These are phyloP conservation scores for Ellobium chinense DNA, from an alignment of 2,888 invertebrate species.

Conservation along the genomic window DNA sequence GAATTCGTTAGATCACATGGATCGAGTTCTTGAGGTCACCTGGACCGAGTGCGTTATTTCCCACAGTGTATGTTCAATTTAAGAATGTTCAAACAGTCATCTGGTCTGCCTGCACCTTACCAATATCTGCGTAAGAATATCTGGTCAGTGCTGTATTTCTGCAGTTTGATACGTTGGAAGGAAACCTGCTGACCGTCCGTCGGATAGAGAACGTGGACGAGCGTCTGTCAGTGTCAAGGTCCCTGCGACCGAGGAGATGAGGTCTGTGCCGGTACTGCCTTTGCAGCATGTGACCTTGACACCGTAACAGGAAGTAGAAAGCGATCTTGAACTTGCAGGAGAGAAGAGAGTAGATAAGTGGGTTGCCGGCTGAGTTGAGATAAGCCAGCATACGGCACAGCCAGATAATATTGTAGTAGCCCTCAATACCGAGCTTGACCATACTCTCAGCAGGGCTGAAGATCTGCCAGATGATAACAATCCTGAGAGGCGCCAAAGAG, in stretches of 20 bases:
- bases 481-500: constrained; percentile 92
- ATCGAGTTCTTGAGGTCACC: no score
- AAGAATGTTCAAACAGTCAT: no score
- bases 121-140: background rate
- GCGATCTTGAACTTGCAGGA: constrained; percentile 90
- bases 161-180: background rate
- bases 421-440: constrained; percentile 87
- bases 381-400: constrained; percentile 90
- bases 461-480: constrained; percentile 87
- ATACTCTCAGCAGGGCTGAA: constrained; percentile 86
- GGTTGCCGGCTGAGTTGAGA: constrained; percentile 94
- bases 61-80: no score
- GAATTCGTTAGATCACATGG: no score
- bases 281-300: constrained; percentile 23
- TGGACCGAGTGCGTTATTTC: no score
- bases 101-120: no score
- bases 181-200: background rate
- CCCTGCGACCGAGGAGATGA: background rate
- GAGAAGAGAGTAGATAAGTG: constrained; percentile 94
- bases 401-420: constrained; percentile 90
- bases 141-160: background rate
- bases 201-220: background rate
- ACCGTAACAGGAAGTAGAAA: constrained; percentile 51
- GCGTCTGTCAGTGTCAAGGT: background rate
- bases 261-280: constrained; percentile 9